Evolutionary conservation across 2,888 invertebrate genomes (phyloP).

Genomic region (Mesorhabditis spiculigera): DNA sequence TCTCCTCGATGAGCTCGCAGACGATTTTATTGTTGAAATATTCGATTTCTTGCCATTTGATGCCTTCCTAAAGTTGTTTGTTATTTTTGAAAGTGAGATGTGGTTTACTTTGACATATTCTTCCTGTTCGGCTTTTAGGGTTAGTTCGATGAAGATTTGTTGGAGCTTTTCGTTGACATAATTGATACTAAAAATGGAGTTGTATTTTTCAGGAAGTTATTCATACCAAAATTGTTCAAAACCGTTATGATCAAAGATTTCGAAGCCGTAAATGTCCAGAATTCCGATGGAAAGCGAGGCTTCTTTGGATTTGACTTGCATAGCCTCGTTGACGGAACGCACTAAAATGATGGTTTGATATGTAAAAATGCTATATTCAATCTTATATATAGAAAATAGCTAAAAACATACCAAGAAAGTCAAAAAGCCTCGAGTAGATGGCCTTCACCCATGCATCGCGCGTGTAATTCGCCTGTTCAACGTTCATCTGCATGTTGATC

Average conservation of each 20-base stretch:
- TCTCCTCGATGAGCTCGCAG: slow-evolving; percentile 70
- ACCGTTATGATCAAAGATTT: slow-evolving; percentile 71
- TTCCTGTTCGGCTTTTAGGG: slow-evolving; percentile 68
- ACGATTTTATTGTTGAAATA: slow-evolving; percentile 73
- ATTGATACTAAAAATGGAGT: slow-evolving; percentile 66
- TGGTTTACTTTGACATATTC: slow-evolving; percentile 20
- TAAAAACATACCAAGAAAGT: slow-evolving; percentile 64
- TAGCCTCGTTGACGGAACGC: slow-evolving; percentile 67
- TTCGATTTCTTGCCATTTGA: slow-evolving; percentile 70
- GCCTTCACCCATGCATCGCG: slow-evolving; percentile 71
- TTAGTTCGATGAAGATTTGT: slow-evolving; percentile 73
- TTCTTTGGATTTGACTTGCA: slow-evolving; percentile 60
- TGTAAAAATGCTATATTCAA: background rate
- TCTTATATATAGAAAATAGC: background rate
- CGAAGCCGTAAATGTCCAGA: slow-evolving; percentile 73
- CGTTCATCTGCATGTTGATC: slow-evolving; percentile 69
- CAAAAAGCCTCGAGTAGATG: slow-evolving; percentile 69
- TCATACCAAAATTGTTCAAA: slow-evolving; percentile 69
- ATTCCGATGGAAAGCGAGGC: slow-evolving; percentile 66
- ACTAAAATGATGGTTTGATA: slow-evolving; percentile 58
- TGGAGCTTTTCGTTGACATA: slow-evolving; percentile 73
- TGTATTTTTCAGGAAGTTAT: background rate
- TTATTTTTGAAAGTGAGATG: slow-evolving; percentile 45
- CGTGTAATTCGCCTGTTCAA: slow-evolving; percentile 69
- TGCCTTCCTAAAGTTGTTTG: slow-evolving; percentile 70